A percentile compares a stretch with the other conserved stretches of the same genome.
Evolutionary conservation across 2,888 invertebrate genomes (phyloP).

Genomic region (Fragum sueziense): DNA sequence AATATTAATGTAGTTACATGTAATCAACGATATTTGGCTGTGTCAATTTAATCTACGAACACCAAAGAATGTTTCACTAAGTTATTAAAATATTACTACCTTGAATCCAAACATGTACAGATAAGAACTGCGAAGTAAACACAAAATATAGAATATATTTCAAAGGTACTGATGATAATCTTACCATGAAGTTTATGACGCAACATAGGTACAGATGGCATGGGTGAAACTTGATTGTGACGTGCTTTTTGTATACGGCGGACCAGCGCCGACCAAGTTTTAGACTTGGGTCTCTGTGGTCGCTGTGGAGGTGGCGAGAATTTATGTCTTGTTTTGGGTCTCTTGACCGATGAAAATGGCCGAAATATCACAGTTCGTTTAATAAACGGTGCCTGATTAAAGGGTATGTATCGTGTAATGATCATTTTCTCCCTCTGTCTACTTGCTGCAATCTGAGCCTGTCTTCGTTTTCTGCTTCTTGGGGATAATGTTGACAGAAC

Average conservation of each 20-base stretch:
- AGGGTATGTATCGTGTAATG: conserved; percentile 51
- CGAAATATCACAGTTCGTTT: conserved; percentile 50
- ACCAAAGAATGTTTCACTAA: too few relatives aligned
- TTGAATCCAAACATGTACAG: too few relatives aligned
- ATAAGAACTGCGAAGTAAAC: too few relatives aligned
- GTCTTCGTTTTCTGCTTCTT: conserved; percentile 17
- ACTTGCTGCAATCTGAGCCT: background rate
- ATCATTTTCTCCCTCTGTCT: conserved; percentile 39
- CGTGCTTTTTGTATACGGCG: conserved; percentile 34
- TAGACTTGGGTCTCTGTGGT: background rate
- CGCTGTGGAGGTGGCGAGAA: background rate
- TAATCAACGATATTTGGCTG: too few relatives aligned
- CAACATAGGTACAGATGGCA: conserved; percentile 29
- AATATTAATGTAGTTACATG: too few relatives aligned
- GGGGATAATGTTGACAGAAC: conserved; percentile 9
- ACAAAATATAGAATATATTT: too few relatives aligned
- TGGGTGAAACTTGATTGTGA: conserved; percentile 34
- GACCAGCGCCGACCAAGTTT: conserved; percentile 47
- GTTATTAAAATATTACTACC: too few relatives aligned
- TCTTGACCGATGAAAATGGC: conserved; percentile 22
- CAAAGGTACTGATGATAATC: too few relatives aligned
- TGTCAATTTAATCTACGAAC: too few relatives aligned
- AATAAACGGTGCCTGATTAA: conserved; percentile 43
- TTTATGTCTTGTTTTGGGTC: background rate
- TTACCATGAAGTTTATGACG: conserved; percentile 49